phyloP scores from a whole-genome alignment of 2,797 vertebrate species.

The Capromys pilorides region DNA sequence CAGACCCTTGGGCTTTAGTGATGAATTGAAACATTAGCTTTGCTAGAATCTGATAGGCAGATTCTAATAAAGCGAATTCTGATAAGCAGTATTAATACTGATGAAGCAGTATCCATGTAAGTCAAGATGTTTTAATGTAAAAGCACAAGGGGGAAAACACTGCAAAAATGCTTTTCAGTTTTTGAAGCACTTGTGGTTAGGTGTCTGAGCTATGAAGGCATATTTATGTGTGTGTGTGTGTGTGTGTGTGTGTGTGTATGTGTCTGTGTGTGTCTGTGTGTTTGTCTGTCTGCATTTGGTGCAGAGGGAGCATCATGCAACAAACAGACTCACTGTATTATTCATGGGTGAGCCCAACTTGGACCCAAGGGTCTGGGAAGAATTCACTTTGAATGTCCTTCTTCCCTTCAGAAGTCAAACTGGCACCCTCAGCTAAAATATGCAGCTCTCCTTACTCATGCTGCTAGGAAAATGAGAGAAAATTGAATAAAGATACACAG shows the following conservation, averaged over 20 bases:
- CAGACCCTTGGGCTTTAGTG: background rate
- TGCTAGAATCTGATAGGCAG: background rate
- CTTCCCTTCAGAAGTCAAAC: slow-evolving; percentile 9
- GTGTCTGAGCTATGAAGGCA: background rate
- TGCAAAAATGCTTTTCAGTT: background rate
- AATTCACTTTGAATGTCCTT: background rate
- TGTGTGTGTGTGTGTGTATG: no score
- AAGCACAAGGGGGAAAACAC: background rate
- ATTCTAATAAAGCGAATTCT: no score
- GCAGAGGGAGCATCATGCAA: no score
- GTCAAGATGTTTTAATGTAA: background rate
- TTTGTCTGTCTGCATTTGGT: no score
- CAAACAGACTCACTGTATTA: background rate
- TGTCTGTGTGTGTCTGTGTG: background rate
- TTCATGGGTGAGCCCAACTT: accelerated
- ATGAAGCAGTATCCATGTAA: background rate
- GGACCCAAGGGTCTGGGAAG: background rate
- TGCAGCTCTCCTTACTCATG: background rate
- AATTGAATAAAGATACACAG: slow-evolving; percentile 62
- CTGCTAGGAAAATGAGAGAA: slow-evolving; percentile 24
- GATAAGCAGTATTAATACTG: no score
- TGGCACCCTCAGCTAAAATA: background rate
- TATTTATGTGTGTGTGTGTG: no score
- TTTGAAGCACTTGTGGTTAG: background rate
- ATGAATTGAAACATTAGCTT: background rate